Base-by-base conservation (phyloP, 1,140 invertebrate species). In the Portunus trituberculatus region DNA sequence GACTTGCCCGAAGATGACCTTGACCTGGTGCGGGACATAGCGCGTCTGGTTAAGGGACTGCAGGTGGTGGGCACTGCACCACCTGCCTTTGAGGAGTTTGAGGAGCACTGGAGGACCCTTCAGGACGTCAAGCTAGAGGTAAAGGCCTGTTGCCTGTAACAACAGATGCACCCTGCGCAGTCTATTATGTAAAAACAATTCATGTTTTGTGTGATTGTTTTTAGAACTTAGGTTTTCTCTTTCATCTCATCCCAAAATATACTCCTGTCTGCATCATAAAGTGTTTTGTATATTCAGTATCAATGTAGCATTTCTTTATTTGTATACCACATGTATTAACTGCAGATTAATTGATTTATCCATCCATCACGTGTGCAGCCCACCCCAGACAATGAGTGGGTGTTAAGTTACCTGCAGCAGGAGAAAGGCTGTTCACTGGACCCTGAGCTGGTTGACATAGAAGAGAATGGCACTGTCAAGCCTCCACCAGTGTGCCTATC, bases 401-500 rank as follows among this genome's bases (percentile, higher is more conserved):
- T 96, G 45, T 87, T 96, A 76, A 93, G 93, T 83, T 96, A 96
- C 92, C 91, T 96, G 91, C 93, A 96, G 93, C 93, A 91, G 16
- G 83, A 93, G 86, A 96, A 95, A 25, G 90, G 94, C 25, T 95
- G 94, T 96, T 59, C 95, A 92, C 83, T 96, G 95, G 95, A 95
- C 91, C 82, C 88, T 48, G 28, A 83, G 88, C 90, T 32, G 6
- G 12, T 52, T 4, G 4, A 32, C 8, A 31, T 59, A 16, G n/a
- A 16, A 29, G 29, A 52, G 29, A 95, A n/a, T 12, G 46, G 95
- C 92, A 31, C 96, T 96, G 45, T 95, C 96, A 8, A 94, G 59
- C 96, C 96, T 7, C 95, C 96, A n/a, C 94, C 96, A 28, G 95
- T 97, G 20, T 97, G 97, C 93, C 97, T 97, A 0, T 97, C 96